Evolutionary conservation across 2,113 vertebrate genomes (phyloP), one percentile per base, ranked within the genome.

Genomic region (rat (Rattus norvegicus)): DNA sequence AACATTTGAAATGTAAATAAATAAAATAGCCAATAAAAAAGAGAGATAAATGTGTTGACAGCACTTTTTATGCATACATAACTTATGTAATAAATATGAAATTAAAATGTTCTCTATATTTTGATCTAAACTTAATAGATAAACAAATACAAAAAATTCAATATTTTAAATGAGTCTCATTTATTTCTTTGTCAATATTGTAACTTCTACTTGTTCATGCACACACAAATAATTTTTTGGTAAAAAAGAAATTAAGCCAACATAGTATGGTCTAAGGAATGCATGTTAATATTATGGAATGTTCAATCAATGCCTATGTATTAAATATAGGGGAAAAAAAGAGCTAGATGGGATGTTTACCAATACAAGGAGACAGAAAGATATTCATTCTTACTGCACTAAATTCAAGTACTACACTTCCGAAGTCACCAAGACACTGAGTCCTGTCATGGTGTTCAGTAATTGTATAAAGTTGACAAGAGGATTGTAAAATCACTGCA

Each of bases 161-260:
- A 63, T 70, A 54, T 7, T 24, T 72, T 87, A 98, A 99, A 99
- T 98, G 98, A 99, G 98, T 99, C 99, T 99, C 67, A 99, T 98
- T 59, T 99, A 99, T 76, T 98, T 99, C 86, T 99, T 99, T 0
- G 99, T 99, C 96, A 99, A 98, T 98, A 99, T 98, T 98, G 99
- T 99, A 98, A 99, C 0, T 99, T 99, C 70, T 99, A 99, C 73
- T 99, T 97, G 92, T 98, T 98, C 90, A 98, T 70, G 0, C 98
- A 92, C 95, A 97, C 99, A 96, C 97, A 98, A 52, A 98, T 98
- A 92, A 10, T 97, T 96, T 93, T 98, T 98, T 86, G 97, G 92
- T 96, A 98, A 98, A 96, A 54, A 67, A 67, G 30, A 86, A 98
- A 98, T 0, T 95, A 98, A 63, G 98, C 7, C 12, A 98, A 49